These are phyloP conservation scores for Leucophora obtusa DNA, from an alignment of 2,888 invertebrate genomes.

Conservation along the genomic window DNA sequence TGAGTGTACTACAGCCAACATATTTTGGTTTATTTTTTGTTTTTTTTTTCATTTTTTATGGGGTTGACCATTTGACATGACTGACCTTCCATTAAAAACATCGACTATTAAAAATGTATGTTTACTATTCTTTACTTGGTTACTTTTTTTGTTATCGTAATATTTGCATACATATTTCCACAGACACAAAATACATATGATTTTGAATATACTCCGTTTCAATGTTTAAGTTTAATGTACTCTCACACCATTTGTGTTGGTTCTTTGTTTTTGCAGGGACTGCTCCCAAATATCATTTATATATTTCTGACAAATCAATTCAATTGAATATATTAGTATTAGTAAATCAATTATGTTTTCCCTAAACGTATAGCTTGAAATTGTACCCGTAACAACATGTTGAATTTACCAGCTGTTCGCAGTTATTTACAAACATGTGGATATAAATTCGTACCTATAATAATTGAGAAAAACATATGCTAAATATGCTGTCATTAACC, in stretches of 20 bases:
- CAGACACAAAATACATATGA: neutral
- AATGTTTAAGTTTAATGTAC: neutral
- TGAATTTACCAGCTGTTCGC: neutral
- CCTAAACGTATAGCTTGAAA: neutral
- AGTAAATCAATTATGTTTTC: conserved; percentile 23
- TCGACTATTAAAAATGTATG: conserved; percentile 13
- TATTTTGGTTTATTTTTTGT: conserved; percentile 16
- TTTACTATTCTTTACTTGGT: conserved; percentile 4
- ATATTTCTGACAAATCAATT: neutral
- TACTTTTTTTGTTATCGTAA: neutral
- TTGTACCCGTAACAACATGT: neutral
- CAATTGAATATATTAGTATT: conserved; percentile 6
- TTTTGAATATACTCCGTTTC: neutral
- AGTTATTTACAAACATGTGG: neutral
- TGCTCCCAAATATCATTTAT: conserved; percentile 1
- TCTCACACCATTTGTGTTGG: neutral
- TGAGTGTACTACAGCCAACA: neutral
- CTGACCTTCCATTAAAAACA: conserved; percentile 47
- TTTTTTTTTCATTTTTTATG: neutral
- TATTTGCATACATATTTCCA: conserved; percentile 16
- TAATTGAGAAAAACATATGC: too few species aligned
- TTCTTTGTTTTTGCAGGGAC: neutral
- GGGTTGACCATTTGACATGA: conserved; percentile 50
- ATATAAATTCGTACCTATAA: neutral
- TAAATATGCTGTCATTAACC: too few species aligned